Evolutionary conservation across 2,113 vertebrate genomes (phyloP), one percentile per base, ranked within the genome.

Genomic region (Notechis scutatus): DNA sequence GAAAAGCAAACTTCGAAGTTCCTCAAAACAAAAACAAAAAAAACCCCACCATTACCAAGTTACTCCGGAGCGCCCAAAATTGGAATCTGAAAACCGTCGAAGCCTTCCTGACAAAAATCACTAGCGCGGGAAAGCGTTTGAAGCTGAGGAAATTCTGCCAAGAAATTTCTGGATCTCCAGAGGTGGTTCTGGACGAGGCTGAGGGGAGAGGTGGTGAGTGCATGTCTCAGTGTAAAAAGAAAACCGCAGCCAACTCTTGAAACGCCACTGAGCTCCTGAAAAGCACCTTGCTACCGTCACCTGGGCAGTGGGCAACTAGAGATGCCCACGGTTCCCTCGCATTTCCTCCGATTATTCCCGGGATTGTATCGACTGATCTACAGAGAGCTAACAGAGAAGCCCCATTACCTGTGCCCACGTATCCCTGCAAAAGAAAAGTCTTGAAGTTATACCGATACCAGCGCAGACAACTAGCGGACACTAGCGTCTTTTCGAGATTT

Each of bases 321-420:
- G 24, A 88, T 24, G 47, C 56, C 87, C 0, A 42, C 5, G 21
- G 23, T 56, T 95, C 87, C 90, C 14, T 55, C 29, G 15, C 85
- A 12, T 29, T 52, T 2, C 55, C 89, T 81, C 91, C 87, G 47
- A 88, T 90, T 24, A 54, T 0, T 87, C 86, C 81, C 69, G 54
- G 88, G 54, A 15, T 34, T 88, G 74, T 81, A 54, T 39, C 34
- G 64, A 14, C n/a, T 24, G n/a, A 21, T 54, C 12, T 34, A 24
- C 12, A 55, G 24, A 47, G 4, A 23, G 55, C 29, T 50, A 2
- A 59, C 23, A 57, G 21, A 61, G 87, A 89, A 3, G 85, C 18
- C 88, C 86, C 85, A 42, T 52, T 26, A 91, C 85, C 81, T 69
- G 55, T 24, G n/a, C 64, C 85, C 87, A 81, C 81, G 94, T n/a